Base-by-base conservation (phyloP, 2,113 vertebrate species). In the Myiagra hebetior region DNA sequence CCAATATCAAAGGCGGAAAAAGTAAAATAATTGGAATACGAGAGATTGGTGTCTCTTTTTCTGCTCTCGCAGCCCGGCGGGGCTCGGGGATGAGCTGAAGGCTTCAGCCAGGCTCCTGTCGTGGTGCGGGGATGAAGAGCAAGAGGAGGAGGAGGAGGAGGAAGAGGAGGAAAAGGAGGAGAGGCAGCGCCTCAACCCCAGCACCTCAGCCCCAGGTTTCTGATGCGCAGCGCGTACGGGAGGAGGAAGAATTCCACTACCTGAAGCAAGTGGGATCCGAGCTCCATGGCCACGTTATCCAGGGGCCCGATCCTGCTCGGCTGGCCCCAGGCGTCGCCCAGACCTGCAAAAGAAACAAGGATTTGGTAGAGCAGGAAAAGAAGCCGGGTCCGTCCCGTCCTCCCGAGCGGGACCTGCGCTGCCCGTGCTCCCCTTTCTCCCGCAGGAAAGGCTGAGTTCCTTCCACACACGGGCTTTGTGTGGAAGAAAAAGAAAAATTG, bases 251-350 rank as follows among this genome's bases (percentile, higher is more conserved):
- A 6, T 26, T 24, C 41, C 64, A 6, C 94, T 97, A 99, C 99
- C 98, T 99, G 99, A 78, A 99, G 97, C 89, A 99, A 94, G 93
- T 99, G 99, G 7, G 99, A 99, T 74, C 99, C 99, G 52, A 99
- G 98, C 93, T 99, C 99, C 97, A 98, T 99, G 39, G 99, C 99
- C 95, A 99, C 97, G 76, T 97, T 98, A 97, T 99, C 99, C 98
- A 99, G 96, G 80, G 99, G 98, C 87, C 98, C 98, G 37, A 98
- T 72, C 47, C 98, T 97, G 52, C 98, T 91, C 2, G 98, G 97
- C 91, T 99, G 99, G 31, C 98, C 98, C 99, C 99, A 99, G 26
- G 98, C 98, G 24, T 99, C 99, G 85, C 99, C 98, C 74, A 99
- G 97, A 97, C 99, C 99, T 99, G 85, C 41, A 79, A 63, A 23